Percentiles rank a stretch among this genome's conserved stretches.
phyloP scores from a whole-genome alignment of 2,888 invertebrate species.

The Mythimna albipuncta region DNA sequence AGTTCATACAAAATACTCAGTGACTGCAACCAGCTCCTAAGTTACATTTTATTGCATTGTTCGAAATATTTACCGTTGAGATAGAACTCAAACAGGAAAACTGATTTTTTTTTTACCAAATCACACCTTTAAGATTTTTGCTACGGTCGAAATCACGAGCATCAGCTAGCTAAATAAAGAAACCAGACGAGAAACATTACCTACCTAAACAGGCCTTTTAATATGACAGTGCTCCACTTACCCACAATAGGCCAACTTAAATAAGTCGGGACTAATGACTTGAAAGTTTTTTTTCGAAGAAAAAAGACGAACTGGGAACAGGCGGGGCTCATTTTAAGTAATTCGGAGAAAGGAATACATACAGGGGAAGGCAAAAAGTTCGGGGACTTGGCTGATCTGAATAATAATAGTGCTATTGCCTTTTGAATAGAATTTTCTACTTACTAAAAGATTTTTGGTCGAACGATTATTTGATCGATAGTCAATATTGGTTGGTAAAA shows the following conservation, averaged over 20 bases:
- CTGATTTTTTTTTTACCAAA: too few relatives aligned
- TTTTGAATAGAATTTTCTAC: conserved; percentile 23
- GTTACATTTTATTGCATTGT: too few relatives aligned
- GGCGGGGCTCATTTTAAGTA: conserved; percentile 71
- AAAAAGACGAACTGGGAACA: conserved; percentile 70
- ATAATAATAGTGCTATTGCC: conserved; percentile 64
- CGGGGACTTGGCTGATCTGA: conserved; percentile 64
- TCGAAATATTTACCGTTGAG: too few relatives aligned
- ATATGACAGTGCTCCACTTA: conserved; percentile 40
- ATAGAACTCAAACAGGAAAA: too few relatives aligned
- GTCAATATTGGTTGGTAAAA: neutral
- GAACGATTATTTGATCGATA: neutral
- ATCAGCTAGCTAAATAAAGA: neutral
- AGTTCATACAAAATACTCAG: too few relatives aligned
- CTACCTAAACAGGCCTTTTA: conserved; percentile 31
- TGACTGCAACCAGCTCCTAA: too few relatives aligned
- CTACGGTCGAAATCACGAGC: too few relatives aligned
- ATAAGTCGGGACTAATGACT: conserved; percentile 70
- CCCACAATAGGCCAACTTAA: conserved; percentile 61
- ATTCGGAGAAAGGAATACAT: conserved; percentile 68
- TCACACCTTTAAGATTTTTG: too few relatives aligned
- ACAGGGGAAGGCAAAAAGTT: conserved; percentile 71
- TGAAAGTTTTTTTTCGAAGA: conserved; percentile 69
- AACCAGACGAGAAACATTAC: conserved; percentile 30
- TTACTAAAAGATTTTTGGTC: conserved; percentile 7